phyloP scores from a whole-genome alignment of 2,797 vertebrate genomes.

The Carcharodon carcharias region DNA sequence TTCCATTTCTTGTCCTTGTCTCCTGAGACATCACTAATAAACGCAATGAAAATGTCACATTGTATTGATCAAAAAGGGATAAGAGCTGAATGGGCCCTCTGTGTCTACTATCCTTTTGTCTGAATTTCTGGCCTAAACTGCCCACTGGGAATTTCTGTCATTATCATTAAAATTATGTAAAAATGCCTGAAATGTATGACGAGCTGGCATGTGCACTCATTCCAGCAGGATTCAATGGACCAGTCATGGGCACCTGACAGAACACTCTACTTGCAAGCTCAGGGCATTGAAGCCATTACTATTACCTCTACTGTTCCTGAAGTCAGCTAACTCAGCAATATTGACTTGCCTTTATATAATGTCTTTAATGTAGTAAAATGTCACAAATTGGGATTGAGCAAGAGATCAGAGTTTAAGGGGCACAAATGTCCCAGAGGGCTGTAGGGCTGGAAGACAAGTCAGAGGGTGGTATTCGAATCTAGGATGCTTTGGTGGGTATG shows the following conservation, averaged over 20 bases:
- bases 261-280: too few species aligned
- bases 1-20: neutral
- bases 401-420: too few species aligned
- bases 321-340: neutral
- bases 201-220: neutral
- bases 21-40: neutral
- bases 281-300: too few species aligned
- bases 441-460: too few species aligned
- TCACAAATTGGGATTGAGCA: too few species aligned
- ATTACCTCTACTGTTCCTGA: neutral
- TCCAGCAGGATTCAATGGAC: neutral
- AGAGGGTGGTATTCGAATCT: too few species aligned
- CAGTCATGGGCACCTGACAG: too few species aligned
- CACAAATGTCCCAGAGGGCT: too few species aligned
- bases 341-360: neutral
- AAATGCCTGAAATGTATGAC: neutral
- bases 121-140: too few species aligned
- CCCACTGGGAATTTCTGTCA: neutral
- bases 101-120: neutral
- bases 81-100: neutral
- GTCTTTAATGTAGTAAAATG: too few species aligned
- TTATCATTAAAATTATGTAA: neutral
- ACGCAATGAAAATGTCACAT: slow-evolving; percentile 12
- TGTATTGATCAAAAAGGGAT: neutral
- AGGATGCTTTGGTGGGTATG: too few species aligned